These are phyloP conservation scores for Discoglossus pictus DNA, from an alignment of 2,797 vertebrate genomes.

Conservation along the genomic window DNA sequence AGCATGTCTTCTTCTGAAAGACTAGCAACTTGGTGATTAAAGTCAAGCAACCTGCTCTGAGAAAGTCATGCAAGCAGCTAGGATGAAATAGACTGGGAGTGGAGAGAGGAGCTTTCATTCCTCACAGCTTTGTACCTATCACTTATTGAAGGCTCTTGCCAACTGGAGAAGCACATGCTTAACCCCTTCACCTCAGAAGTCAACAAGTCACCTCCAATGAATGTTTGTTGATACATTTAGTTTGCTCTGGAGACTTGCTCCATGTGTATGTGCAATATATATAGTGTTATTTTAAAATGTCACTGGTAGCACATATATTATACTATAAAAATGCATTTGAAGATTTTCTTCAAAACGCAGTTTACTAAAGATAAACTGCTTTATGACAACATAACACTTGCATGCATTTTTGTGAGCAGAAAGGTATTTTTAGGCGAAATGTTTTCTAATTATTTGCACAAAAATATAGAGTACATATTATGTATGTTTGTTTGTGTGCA, in stretches of 20 bases:
- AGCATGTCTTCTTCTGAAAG: conserved; percentile 8
- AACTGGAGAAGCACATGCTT: conserved; percentile 35
- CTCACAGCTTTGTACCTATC: conserved; percentile 22
- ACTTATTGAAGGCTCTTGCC: conserved; percentile 31
- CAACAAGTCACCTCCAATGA: neutral
- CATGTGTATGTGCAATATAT: no score
- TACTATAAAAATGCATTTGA: no score
- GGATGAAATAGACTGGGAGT: conserved; percentile 2
- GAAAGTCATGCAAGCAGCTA: conserved; percentile 5
- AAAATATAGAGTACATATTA: no score
- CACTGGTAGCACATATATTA: no score
- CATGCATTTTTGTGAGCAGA: no score
- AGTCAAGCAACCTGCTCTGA: conserved; percentile 22
- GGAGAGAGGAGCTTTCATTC: conserved; percentile 1
- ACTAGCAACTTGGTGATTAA: conserved; percentile 17
- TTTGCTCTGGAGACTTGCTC: neutral
- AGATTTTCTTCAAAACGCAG: no score
- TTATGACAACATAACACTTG: no score
- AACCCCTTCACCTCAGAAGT: neutral
- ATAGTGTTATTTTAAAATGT: no score
- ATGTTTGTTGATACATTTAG: neutral
- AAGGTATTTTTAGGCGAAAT: no score
- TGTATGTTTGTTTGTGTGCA: no score
- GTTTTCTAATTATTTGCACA: no score
- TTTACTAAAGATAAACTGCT: no score